Evolutionary conservation across 1,140 invertebrate genomes (phyloP), one percentile per base, ranked within the genome.

Genomic region (Ptiloglossa arizonensis): DNA sequence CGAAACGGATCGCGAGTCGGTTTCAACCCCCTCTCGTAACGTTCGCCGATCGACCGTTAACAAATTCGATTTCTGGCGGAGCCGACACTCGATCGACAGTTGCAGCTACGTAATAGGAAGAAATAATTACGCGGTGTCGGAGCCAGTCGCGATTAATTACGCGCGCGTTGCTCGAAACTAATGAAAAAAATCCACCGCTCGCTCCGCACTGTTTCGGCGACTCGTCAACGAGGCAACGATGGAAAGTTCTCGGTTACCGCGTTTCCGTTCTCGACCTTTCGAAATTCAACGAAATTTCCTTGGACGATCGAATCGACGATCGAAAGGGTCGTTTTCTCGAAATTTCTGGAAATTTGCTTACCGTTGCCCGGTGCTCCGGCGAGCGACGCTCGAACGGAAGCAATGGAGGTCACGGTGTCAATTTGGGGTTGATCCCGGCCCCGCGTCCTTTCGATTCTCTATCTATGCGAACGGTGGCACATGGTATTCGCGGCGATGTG

Each of bases 31-130:
- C 15, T 15, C n/a, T 22, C 22, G 13, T 32, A 17, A 29, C 69
- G 9, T 70, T 32, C 22, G 22, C 59, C 46, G 24, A n/a, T 66
- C 54, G 48, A 54, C 22, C 56, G 32, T 82, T 83, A 70, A 76
- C 41, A 38, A 59, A 48, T 69, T 69, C 54, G 27, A n/a, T 52
- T 54, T 38, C 66, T 66, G 57, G 60, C 80, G 75, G 86, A 87
- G 79, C 82, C 83, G 87, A 83, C 86, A 82, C 79, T 64, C 81
- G 74, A 88, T 87, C 86, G 86, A 87, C 87, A 88, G 87, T 89
- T 89, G 88, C 81, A 86, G 86, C 87, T 87, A n/a, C n/a, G n/a
- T n/a, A 88, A 89, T 86, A 74, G 62, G 81, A 79, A 83, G 60
- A 50, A 68, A 79, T 82, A 83, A 82, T 83, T 83, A 82, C 44